Base-by-base conservation (phyloP, 2,888 invertebrate genomes). In the Alentia gelatinosa region DNA sequence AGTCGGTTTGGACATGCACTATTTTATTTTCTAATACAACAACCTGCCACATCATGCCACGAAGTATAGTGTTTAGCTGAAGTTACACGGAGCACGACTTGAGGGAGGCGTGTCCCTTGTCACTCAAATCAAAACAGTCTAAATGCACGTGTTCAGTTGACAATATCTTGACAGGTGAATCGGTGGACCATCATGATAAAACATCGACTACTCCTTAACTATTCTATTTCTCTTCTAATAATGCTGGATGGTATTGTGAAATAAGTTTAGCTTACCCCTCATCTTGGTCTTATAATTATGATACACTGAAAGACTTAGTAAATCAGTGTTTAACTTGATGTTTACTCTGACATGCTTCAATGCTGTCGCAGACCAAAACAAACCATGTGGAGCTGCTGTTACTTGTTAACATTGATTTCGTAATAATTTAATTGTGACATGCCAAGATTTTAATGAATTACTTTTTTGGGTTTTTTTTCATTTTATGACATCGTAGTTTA, bases 131-230 rank as follows among this genome's bases (percentile, higher is more conserved):
- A 68, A 68, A 68, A 9, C 26, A 68, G 23, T 9, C n/a, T n/a
- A 47, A 63, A 19, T 19, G n/a, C 79, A 79, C 79, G 39, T 79
- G 79, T 79, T 79, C 79, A 35, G 79, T 35, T 79, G 79, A 79
- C 79, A 35, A 39, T 12, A 1, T 26, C 12, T 68, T 68, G 30
- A 68, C 68, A 68, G 56, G n/a, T n/a, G n/a, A n/a, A 35, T 79
- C 39, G 37, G 39, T 56, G 56, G n/a, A n/a, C n/a, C n/a, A n/a
- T n/a, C n/a, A n/a, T n/a, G n/a, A n/a, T n/a, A n/a, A n/a, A n/a
- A n/a, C n/a, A n/a, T n/a, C n/a, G n/a, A n/a, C n/a, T n/a, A n/a
- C n/a, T n/a, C n/a, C n/a, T n/a, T n/a, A n/a, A n/a, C n/a, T n/a
- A n/a, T n/a, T n/a, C n/a, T n/a, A n/a, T n/a, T n/a, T n/a, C n/a